Percentiles rank a stretch among this genome's conserved stretches.
Conservation (phyloP, 1,140 invertebrate genomes). For the Drosophila mayri region DNA sequence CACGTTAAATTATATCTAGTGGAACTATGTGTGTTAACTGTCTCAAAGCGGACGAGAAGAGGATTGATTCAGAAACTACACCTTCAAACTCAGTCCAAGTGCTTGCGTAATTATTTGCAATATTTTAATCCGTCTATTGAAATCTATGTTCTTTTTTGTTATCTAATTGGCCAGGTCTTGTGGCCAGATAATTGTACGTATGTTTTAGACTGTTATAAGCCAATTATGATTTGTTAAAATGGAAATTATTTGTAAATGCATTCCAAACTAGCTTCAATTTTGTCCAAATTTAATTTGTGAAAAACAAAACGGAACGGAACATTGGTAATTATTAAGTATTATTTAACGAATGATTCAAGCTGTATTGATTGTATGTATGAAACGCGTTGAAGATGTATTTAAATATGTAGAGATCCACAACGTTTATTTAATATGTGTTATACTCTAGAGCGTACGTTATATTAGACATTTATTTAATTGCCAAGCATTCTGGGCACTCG, state of each 20-base stretch:
- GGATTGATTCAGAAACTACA: slow-evolving; percentile 25
- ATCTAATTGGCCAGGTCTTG: slow-evolving; percentile 14
- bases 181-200: slow-evolving; percentile 42
- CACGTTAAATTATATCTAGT: slow-evolving; percentile 45
- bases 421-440: slow-evolving; percentile 54
- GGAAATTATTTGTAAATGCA: slow-evolving; percentile 70
- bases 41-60: slow-evolving; percentile 33
- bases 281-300: slow-evolving; percentile 77
- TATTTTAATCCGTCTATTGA: slow-evolving; percentile 74
- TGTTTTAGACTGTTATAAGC: slow-evolving; percentile 53
- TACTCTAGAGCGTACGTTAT: slow-evolving; percentile 52
- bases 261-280: slow-evolving; percentile 75
- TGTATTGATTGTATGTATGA: slow-evolving; percentile 40
- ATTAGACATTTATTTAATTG: slow-evolving; percentile 70
- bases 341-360: slow-evolving; percentile 45
- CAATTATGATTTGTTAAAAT: slow-evolving; percentile 45
- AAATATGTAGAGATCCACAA: slow-evolving; percentile 41
- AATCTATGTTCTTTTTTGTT: slow-evolving; percentile 47
- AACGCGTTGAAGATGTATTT: slow-evolving; percentile 41
- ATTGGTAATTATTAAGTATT: slow-evolving; percentile 73
- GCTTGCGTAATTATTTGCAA: slow-evolving; percentile 66
- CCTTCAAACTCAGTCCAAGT: slow-evolving; percentile 52
- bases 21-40: slow-evolving; percentile 58
- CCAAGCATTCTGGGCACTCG: slow-evolving; percentile 26
- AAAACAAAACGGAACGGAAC: slow-evolving; percentile 21